A percentile compares a stretch with the other conserved stretches of the same genome.
Conservation (phyloP, 2,797 vertebrate genomes). For the Hyperoplus lanceolatus region DNA sequence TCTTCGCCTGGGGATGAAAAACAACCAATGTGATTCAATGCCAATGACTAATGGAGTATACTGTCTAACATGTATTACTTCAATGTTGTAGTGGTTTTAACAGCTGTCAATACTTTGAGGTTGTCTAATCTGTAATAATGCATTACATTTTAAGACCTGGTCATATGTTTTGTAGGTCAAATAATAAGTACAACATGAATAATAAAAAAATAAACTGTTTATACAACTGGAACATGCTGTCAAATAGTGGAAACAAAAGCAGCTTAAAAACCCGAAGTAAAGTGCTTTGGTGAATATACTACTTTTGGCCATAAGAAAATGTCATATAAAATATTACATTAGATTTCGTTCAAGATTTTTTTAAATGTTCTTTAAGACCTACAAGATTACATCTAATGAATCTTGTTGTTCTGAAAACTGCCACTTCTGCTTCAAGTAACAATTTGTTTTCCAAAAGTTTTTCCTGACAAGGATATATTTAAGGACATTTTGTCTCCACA, state of each 20-base stretch:
- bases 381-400: constrained; percentile 10
- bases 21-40: not conserved
- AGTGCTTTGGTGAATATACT: not conserved
- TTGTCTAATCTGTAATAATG: not conserved
- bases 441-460: constrained; percentile 57
- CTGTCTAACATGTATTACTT: not conserved
- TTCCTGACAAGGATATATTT: constrained; percentile 75
- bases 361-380: not conserved
- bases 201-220: too few relatives aligned
- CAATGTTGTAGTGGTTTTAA: not conserved
- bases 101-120: too few relatives aligned
- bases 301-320: too few relatives aligned
- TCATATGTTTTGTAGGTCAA: too few relatives aligned
- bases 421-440: constrained; percentile 20
- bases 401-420: constrained; percentile 32
- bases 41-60: not conserved
- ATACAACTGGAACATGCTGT: too few relatives aligned
- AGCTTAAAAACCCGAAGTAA: not conserved
- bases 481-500: constrained; percentile 73
- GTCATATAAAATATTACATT: not conserved
- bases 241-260: too few relatives aligned
- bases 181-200: too few relatives aligned
- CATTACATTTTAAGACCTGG: too few relatives aligned
- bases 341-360: not conserved
- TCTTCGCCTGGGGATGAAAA: constrained; percentile 32